These are phyloP conservation scores for Eremophila alpestris DNA, from an alignment of 2,797 vertebrate species.

Conservation along the genomic window DNA sequence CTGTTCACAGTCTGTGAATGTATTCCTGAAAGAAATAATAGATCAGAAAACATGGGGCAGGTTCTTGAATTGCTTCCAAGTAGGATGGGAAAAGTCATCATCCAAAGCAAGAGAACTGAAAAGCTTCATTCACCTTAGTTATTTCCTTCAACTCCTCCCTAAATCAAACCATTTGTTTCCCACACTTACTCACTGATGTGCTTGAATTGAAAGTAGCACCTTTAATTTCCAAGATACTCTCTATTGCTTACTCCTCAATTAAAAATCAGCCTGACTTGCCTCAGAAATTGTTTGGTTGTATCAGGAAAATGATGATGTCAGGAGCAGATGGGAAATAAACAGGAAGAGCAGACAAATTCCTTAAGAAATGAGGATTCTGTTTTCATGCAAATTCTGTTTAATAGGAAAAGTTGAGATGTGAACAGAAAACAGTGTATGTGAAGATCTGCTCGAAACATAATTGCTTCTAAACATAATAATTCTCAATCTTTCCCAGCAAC, in stretches of 20 bases:
- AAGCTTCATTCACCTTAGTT: neutral
- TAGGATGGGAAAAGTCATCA: neutral
- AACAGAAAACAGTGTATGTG: neutral
- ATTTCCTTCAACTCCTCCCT: neutral
- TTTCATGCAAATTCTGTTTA: slow-evolving; percentile 10
- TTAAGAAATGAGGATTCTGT: neutral
- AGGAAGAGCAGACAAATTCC: neutral
- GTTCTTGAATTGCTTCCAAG: neutral
- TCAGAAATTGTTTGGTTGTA: neutral
- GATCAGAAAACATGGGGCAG: neutral
- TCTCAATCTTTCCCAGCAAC: neutral
- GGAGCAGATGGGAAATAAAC: neutral
- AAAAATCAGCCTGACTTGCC: neutral
- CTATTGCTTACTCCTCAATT: neutral
- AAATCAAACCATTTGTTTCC: neutral
- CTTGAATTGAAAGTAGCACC: neutral
- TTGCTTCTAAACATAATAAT: neutral
- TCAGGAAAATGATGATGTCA: neutral
- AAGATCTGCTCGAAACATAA: neutral
- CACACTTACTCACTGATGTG: neutral
- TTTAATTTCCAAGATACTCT: neutral
- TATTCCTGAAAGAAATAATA: neutral
- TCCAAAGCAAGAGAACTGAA: neutral
- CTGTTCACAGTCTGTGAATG: neutral
- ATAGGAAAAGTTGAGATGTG: neutral